Evolutionary conservation across 2,888 invertebrate species (phyloP), one percentile per base, ranked within the genome.

Genomic region (Strigamia transsilvanica): DNA sequence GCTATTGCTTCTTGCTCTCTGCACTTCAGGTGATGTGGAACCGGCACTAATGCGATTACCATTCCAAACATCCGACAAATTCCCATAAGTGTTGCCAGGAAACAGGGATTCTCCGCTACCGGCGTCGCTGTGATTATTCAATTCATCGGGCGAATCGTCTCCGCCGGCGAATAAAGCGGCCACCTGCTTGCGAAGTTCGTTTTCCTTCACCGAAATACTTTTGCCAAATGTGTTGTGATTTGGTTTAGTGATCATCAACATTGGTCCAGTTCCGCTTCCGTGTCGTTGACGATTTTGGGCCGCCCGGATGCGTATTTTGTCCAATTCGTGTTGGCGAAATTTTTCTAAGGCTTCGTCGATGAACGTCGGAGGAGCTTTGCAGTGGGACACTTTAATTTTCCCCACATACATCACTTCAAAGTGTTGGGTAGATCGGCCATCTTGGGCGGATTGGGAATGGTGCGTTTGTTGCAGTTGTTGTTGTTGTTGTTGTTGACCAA

Each of bases 341-440:
- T 94, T 95, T 83, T 92, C 91, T 82, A 97, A 89, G 1, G 97
- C 95, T 87, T 97, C 96, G 87, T 98, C 98, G 85, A 97, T 95
- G 85, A 97, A 93, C 0, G 94, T 91, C 84, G 94, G 94, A 0
- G 96, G 94, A 0, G 95, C 93, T 87, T 95, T 95, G 86, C 94
- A 92, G 86, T 94, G 93, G 56, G 94, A 94, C 85, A 96, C 94
- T 84, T 94, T 92, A 79, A 96, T 95, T 89, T 96, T 95, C 0
- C 97, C 97, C 79, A 97, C 93, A 88, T 97, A 97, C 84, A 97
- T 90, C 3, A 96, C 95, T 93, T 95, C 89, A 83, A 86, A 89
- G 79, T 85, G 86, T 86, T 85, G 85, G 42, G 83, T 51, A 51
- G n/a, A 51, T 18, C 51, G 15, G 51, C 51, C 18, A 18, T 51